These are phyloP conservation scores for Zaprionus capensis DNA, from an alignment of 1,140 invertebrate genomes.

Conservation along the genomic window DNA sequence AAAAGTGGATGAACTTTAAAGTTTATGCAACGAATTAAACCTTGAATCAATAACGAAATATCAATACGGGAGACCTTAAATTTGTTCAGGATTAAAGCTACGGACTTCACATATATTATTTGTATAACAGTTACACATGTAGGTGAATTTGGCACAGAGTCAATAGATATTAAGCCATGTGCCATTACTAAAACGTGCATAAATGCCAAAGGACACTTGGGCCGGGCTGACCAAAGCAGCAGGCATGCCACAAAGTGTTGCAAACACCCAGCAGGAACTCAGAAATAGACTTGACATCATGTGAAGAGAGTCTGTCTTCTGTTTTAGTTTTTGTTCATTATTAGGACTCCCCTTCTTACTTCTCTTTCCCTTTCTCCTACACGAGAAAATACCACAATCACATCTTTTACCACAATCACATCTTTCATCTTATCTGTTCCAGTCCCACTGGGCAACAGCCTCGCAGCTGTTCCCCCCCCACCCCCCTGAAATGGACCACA, in stretches of 20 bases:
- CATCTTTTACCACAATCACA: background rate
- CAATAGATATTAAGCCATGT: slow-evolving; percentile 61
- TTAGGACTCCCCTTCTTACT: background rate
- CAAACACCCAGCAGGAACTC: background rate
- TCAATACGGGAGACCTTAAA: background rate
- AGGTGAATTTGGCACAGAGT: slow-evolving; percentile 19
- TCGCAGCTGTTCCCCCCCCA: background rate
- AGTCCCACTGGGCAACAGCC: background rate
- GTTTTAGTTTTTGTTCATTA: background rate
- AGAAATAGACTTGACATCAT: background rate
- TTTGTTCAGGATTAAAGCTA: background rate
- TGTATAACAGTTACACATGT: slow-evolving; percentile 1
- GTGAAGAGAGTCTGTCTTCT: background rate
- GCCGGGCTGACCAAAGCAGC: background rate
- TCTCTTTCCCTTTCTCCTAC: background rate
- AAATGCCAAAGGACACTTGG: slow-evolving; percentile 53
- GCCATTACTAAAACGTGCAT: slow-evolving; percentile 71
- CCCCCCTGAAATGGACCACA: background rate
- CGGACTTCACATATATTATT: background rate
- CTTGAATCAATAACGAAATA: background rate
- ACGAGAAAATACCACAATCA: background rate
- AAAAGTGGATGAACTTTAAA: background rate
- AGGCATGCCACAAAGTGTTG: background rate
- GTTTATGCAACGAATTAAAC: background rate
- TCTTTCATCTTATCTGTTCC: background rate